Percentiles rank a stretch among this genome's conserved stretches.
Evolutionary conservation across 2,888 invertebrate species (phyloP).

Genomic region (Drosophila niveifrons): DNA sequence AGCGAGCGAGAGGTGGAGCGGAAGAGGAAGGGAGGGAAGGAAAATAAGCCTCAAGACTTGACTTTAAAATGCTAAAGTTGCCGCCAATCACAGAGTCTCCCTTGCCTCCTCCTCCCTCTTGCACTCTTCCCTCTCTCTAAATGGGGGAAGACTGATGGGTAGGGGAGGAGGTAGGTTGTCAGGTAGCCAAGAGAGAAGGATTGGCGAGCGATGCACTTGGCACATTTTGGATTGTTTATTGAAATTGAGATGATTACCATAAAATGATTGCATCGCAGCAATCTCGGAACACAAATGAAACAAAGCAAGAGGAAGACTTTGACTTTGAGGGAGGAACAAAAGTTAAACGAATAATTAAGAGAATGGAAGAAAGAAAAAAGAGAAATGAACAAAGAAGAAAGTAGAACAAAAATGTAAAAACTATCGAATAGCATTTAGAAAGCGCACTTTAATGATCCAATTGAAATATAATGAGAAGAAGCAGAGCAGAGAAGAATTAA

Average conservation of each 20-base stretch:
- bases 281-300: not conserved
- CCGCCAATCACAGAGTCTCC: not conserved
- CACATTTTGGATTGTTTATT: constrained; percentile 73
- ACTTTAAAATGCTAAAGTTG: constrained; percentile 16
- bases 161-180: not conserved
- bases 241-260: constrained; percentile 70
- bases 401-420: too few species aligned
- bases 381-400: too few species aligned
- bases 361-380: too few species aligned
- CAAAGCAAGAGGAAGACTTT: not conserved
- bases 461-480: too few species aligned
- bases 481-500: too few species aligned
- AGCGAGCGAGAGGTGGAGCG: too few species aligned
- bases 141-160: not conserved
- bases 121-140: not conserved
- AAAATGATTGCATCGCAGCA: constrained; percentile 61
- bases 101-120: not conserved
- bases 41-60: not conserved
- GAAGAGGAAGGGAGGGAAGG: too few species aligned
- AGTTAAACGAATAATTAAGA: too few species aligned
- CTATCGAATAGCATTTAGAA: too few species aligned
- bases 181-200: constrained; percentile 12
- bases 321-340: too few species aligned
- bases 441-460: too few species aligned
- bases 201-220: constrained; percentile 59